phyloP scores from a whole-genome alignment of 2,113 vertebrate genomes.

The Alligator mississippiensis region DNA sequence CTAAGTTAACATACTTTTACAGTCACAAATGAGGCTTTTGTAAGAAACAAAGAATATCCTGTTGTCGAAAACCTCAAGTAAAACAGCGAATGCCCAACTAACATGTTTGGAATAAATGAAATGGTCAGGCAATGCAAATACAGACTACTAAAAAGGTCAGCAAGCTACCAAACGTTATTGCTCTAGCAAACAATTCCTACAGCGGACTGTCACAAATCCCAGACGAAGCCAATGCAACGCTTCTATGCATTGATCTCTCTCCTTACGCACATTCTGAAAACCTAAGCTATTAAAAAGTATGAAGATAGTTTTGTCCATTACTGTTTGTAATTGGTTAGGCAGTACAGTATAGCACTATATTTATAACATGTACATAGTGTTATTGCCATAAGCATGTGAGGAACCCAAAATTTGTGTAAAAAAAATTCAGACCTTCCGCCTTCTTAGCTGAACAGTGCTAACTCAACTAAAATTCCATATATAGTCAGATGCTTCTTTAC shows the following conservation, averaged over 20 bases:
- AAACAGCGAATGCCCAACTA: background rate
- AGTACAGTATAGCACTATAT: too few relatives aligned
- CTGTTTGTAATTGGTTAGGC: too few relatives aligned
- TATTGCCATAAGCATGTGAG: too few relatives aligned
- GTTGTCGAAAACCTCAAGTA: background rate
- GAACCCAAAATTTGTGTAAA: too few relatives aligned
- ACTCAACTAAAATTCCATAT: too few relatives aligned
- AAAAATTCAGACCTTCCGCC: too few relatives aligned
- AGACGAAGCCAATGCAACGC: background rate
- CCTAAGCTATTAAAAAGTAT: background rate
- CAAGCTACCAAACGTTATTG: background rate
- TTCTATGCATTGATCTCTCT: background rate
- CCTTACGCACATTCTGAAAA: background rate
- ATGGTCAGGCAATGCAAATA: background rate
- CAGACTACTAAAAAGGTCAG: background rate
- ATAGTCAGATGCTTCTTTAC: too few relatives aligned
- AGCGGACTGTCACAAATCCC: background rate
- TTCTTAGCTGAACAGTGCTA: too few relatives aligned
- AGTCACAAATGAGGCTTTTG: background rate
- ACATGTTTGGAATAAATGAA: background rate
- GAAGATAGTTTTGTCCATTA: background rate
- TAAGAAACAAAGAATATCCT: background rate
- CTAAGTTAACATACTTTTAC: background rate
- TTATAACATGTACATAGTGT: too few relatives aligned
- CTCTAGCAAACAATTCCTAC: background rate